Evolutionary conservation across 2,888 invertebrate species (phyloP), one percentile per base, ranked within the genome.

Genomic region (Mimas tiliae): DNA sequence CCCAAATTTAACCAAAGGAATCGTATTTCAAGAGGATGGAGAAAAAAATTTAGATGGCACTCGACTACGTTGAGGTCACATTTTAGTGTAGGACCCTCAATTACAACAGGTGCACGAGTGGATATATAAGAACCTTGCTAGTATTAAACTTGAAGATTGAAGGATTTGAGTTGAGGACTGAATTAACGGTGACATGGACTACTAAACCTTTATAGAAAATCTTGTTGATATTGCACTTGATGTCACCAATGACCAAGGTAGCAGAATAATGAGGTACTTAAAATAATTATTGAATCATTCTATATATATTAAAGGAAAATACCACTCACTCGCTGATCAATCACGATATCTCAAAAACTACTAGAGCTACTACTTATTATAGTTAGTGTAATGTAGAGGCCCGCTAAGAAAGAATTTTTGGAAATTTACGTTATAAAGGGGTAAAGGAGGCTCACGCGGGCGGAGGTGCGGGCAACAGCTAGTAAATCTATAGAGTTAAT

Each of bases 31-130:
- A 68, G 66, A 65, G 62, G 53, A 27, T 38, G 45, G 51, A 48
- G 50, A 68, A 69, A 68, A 69, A 67, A 69, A 72, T 72, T 70
- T 70, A 69, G 72, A 79, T 74, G 71, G 66, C 67, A 71, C 76
- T 78, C 64, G 64, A 69, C 62, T 71, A 65, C 62, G 67, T 65
- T 71, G 68, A 67, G 72, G 68, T 65, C 72, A 72, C 74, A 77
- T 74, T 80, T 78, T 73, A 74, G 72, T 71, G 68, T 69, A 70
- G 70, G 69, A 66, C 73, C 72, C 69, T 78, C 75, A 77, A 76
- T 75, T 76, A 77, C 69, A 74, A 71, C 74, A 78, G 74, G 75
- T 78, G 75, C 70, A 74, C 65, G 66, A 74, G 68, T 67, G 50
- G 9, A 19, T 19, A 52, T 62, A 12, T 33, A 53, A 55, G 7